Base-by-base conservation (phyloP, 1,140 invertebrate genomes). In the Whitmania pigra region DNA sequence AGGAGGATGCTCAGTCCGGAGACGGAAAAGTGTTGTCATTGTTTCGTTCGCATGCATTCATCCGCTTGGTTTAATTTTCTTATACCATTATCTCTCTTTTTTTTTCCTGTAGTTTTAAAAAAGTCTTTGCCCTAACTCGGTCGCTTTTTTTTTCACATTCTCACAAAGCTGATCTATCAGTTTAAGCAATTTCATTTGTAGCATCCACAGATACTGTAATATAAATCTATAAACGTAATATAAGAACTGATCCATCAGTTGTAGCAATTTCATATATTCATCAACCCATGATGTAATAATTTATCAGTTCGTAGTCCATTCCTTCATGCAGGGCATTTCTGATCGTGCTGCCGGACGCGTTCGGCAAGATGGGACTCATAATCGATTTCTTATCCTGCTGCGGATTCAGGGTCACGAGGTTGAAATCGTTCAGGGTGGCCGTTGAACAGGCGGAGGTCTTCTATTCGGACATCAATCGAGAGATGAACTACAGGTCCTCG, bases 291-390 rank as follows among this genome's bases (percentile, higher is more conserved):
- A 2, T 6, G 31, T 36, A 6, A 36, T 36, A 36, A 36, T 36
- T 36, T 6, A 36, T 6, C 31, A 36, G 6, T 36, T 2, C 31
- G 6, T 36, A 2, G 31, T 36, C 29, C 3, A 25, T 63, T 25
- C 57, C 7, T 63, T n/a, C 57, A 3, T 75, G 67, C 75, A 85
- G 90, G 77, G 88, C 89, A n/a, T 88, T 89, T 83, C 86, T 85
- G 13, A 82, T 92, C 73, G 84, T 93, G 5, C 91, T 91, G 79
- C 87, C 89, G 43, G 84, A 88, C 75, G 84, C 86, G 29, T 81
- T 88, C n/a, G 81, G 85, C 20, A 87, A 87, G 78, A 84, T 88
- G 75, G 90, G 90, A n/a, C 86, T 87, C 76, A 88, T 93, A 73
- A 75, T 93, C 1, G 86, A 86, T 73, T 78, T 83, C 27, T 85